Percentiles rank a stretch among this genome's conserved stretches.
phyloP scores from a whole-genome alignment of 2,113 vertebrate species.

The Brachyhypopomus occidentalis region DNA sequence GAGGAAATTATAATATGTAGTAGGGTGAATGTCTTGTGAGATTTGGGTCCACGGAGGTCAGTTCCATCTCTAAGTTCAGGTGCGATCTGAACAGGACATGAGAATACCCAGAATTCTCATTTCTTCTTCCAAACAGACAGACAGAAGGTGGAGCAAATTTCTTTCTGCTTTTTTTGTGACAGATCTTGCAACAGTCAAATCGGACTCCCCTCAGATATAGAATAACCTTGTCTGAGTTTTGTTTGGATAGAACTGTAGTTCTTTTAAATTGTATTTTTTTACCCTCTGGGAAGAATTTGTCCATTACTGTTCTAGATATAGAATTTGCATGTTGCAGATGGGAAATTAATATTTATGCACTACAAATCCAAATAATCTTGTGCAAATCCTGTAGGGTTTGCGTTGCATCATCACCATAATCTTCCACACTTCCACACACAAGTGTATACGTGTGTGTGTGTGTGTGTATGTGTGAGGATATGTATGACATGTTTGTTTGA shows the following conservation, averaged over 20 bases:
- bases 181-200: neutral
- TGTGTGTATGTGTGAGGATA: neutral
- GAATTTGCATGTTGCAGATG: neutral
- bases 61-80: conserved; percentile 32
- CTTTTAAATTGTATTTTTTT: conserved; percentile 14
- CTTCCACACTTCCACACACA: conserved; percentile 43
- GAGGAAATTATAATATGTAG: conserved; percentile 30
- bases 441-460: neutral
- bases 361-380: neutral
- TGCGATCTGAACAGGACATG: conserved; percentile 36
- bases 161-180: neutral
- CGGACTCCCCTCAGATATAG: neutral
- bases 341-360: conserved; percentile 15
- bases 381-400: neutral
- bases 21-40: conserved; percentile 24
- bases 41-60: conserved; percentile 35
- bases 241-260: neutral
- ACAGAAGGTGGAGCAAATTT: neutral
- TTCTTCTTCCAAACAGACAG: conserved; percentile 25
- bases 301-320: neutral
- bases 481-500: neutral
- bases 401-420: conserved; percentile 23
- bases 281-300: conserved; percentile 1
- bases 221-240: neutral
- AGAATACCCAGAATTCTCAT: conserved; percentile 38